These are phyloP conservation scores for Coregonus sp. DNA, from an alignment of 2,797 vertebrate genomes.

Conservation along the genomic window DNA sequence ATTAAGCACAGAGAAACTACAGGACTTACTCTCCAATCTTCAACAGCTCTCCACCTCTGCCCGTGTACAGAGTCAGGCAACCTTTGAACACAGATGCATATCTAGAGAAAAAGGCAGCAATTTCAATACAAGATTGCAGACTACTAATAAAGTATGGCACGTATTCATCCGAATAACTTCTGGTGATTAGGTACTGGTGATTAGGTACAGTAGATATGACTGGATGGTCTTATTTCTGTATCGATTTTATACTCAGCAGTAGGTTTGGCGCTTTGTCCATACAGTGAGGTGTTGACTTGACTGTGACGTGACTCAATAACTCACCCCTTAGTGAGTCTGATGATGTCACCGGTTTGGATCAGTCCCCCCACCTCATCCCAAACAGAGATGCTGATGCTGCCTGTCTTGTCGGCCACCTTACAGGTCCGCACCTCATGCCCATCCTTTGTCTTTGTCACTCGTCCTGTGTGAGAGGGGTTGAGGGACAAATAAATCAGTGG, in stretches of 20 bases:
- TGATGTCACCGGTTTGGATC: constrained; percentile 85
- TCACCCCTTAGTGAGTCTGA: constrained; percentile 84
- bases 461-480: constrained; percentile 52
- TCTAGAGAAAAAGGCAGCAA: constrained; percentile 50
- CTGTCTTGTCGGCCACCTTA: constrained; percentile 85
- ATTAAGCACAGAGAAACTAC: neutral
- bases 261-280: neutral
- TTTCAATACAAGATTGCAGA: neutral
- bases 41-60: constrained; percentile 83
- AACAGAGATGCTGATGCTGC: constrained; percentile 86
- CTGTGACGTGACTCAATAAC: neutral
- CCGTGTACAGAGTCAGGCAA: constrained; percentile 83
- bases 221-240: neutral
- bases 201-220: neutral
- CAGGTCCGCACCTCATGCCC: constrained; percentile 85
- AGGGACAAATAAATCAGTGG: neutral
- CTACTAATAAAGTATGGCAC: neutral
- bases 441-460: constrained; percentile 86
- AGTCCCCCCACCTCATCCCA: constrained; percentile 86
- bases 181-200: neutral
- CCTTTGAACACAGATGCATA: constrained; percentile 85
- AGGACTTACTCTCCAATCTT: constrained; percentile 84
- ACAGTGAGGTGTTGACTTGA: neutral
- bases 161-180: neutral
- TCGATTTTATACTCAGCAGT: neutral